Percentiles rank a stretch among this genome's conserved stretches.
Evolutionary conservation across 1,140 invertebrate genomes (phyloP).

Genomic region (Anastrepha ludens): DNA sequence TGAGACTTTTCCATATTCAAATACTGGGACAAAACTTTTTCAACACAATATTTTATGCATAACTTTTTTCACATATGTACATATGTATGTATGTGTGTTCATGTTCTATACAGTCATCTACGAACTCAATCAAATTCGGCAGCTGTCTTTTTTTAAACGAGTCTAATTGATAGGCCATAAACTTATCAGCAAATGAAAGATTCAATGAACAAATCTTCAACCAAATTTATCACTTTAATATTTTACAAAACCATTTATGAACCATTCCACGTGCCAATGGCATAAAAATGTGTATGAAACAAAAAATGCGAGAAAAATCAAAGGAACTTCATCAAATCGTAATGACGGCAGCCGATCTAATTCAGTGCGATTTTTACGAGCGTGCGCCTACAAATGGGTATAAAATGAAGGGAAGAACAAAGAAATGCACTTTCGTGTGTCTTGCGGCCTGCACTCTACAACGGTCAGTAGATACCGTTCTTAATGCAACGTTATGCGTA

Average conservation of each 20-base stretch:
- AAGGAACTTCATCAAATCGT: neutral
- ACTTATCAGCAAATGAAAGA: neutral
- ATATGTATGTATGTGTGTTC: neutral
- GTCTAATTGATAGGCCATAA: neutral
- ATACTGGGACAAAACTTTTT: no score
- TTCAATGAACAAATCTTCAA: neutral
- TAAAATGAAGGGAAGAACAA: neutral
- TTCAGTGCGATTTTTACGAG: constrained; percentile 37
- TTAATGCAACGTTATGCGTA: neutral
- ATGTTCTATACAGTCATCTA: neutral
- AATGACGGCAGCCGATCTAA: constrained; percentile 3
- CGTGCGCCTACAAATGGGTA: neutral
- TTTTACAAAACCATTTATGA: neutral
- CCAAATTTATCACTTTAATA: neutral
- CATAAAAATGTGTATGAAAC: neutral
- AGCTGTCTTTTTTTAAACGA: neutral
- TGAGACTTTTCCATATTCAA: no score
- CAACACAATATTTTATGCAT: no score
- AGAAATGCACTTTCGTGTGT: neutral
- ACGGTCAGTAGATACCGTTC: neutral
- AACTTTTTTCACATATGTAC: neutral
- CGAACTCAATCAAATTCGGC: neutral
- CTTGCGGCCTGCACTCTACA: neutral
- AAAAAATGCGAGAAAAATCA: neutral
- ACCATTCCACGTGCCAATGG: neutral